Base-by-base conservation (phyloP, 2,888 invertebrate genomes). In the Andrena camellia region DNA sequence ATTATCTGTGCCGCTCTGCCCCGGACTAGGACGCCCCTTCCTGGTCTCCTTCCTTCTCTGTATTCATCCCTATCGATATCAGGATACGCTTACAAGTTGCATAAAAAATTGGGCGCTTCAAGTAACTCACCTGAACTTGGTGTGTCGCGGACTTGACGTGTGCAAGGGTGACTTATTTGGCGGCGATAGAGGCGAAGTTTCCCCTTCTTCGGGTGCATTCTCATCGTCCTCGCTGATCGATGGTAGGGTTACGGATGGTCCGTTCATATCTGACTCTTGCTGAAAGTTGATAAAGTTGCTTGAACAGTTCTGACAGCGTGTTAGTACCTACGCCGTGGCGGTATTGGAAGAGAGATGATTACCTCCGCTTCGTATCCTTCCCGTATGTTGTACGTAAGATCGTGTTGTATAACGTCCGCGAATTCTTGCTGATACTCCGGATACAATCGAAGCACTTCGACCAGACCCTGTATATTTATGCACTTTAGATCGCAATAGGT, bases 401-500 rank as follows among this genome's bases (percentile, higher is more conserved):
- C 99, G 92, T 99, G 98, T 91, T 98, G 97, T 89, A 99, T 98
- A 93, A 99, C 99, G 90, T 98, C 96, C 67, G 98, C 97, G 94
- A 99, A 99, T 93, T 98, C 97, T 92, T 98, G 98, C 91, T 98
- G 98, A 93, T 98, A 99, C 93, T 99, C 99, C 0, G 99, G 98
- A 94, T 99, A 99, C 0, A 99, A 95, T 2, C 98, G 95, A 20
- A 99, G 95, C 0, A 98, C 98, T 89, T 98, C 98, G 17, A 98
- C 97, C 67, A 99, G 95, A 1, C 99, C 98, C 84, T 96, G 97
- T 95, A 98, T 98, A 94, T 98, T 97, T 88, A 99, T 97, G 94
- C 98, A 98, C 95, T 99, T 99, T 79, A 99, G 95, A 95, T 99
- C 99, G 94, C 99, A 99, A 94, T 99, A 99, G 60, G 99, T 99